Evolutionary conservation across 2,113 vertebrate species (phyloP).

Genomic region (Anhinga rufa): DNA sequence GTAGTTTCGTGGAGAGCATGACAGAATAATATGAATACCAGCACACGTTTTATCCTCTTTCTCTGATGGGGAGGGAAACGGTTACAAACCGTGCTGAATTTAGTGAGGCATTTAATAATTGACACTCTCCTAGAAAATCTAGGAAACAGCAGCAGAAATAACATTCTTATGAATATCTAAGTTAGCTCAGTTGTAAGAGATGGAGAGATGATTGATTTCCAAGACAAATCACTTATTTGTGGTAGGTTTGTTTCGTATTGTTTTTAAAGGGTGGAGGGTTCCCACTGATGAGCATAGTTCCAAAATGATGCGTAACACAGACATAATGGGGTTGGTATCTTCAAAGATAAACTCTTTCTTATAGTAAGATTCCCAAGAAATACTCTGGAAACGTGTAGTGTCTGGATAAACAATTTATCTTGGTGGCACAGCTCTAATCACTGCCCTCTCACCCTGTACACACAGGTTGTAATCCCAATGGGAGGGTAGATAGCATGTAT

Average conservation of each 20-base stretch:
- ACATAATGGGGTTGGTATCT: constrained; percentile 33
- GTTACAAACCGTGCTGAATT: constrained; percentile 24
- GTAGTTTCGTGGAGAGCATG: background rate
- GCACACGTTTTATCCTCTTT: constrained; percentile 37
- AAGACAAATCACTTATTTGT: constrained; percentile 40
- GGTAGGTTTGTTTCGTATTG: constrained; percentile 14
- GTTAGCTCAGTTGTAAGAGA: constrained; percentile 12
- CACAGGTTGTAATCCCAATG: constrained; percentile 83
- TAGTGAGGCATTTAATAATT: constrained; percentile 54
- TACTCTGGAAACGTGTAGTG: constrained; percentile 52
- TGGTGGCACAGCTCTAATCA: constrained; percentile 71
- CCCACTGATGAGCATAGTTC: background rate
- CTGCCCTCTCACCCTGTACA: constrained; percentile 78
- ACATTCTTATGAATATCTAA: constrained; percentile 37
- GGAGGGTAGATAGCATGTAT: constrained; percentile 82
- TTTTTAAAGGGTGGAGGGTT: constrained; percentile 17
- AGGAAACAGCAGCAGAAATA: constrained; percentile 52
- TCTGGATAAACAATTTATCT: constrained; percentile 76
- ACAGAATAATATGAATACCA: background rate
- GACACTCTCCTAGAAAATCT: constrained; percentile 41
- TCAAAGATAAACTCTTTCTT: constrained; percentile 56
- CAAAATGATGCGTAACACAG: background rate
- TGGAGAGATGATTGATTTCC: constrained; percentile 8
- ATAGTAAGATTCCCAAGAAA: constrained; percentile 55
- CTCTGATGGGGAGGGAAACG: constrained; percentile 21